phyloP scores from a whole-genome alignment of 2,113 vertebrate species.

The Mesembrinibis cayennensis region DNA sequence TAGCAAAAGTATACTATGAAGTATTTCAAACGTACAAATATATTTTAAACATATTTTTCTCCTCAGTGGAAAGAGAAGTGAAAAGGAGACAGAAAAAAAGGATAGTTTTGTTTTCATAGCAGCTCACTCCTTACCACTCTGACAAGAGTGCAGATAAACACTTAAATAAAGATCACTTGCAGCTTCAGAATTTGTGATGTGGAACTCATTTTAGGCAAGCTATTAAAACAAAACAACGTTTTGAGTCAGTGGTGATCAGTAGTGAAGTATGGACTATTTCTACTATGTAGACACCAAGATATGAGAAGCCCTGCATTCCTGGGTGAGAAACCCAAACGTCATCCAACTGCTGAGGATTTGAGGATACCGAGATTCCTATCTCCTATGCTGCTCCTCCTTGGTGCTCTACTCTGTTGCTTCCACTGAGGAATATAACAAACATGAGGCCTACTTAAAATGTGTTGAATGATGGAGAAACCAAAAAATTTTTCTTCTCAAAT shows the following conservation, averaged over 20 bases:
- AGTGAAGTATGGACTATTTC: neutral
- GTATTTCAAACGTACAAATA: neutral
- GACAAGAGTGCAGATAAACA: neutral
- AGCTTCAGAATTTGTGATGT: neutral
- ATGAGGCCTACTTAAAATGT: neutral
- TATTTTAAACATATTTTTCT: neutral
- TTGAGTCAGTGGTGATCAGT: neutral
- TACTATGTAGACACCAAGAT: neutral
- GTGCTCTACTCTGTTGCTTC: neutral
- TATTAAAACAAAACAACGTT: neutral
- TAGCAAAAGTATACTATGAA: neutral
- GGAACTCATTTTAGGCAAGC: neutral
- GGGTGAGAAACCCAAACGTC: neutral
- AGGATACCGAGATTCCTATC: neutral
- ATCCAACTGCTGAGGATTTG: neutral
- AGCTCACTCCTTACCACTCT: neutral
- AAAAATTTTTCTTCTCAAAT: neutral
- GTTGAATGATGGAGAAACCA: rapidly evolving
- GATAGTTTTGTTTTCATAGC: neutral
- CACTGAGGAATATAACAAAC: neutral
- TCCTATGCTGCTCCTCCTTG: neutral
- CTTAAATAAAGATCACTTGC: neutral
- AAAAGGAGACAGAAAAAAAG: neutral
- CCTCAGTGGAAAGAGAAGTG: neutral
- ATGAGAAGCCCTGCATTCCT: neutral